Conservation (phyloP, 2,888 invertebrate species). For the Cephus runcator region DNA sequence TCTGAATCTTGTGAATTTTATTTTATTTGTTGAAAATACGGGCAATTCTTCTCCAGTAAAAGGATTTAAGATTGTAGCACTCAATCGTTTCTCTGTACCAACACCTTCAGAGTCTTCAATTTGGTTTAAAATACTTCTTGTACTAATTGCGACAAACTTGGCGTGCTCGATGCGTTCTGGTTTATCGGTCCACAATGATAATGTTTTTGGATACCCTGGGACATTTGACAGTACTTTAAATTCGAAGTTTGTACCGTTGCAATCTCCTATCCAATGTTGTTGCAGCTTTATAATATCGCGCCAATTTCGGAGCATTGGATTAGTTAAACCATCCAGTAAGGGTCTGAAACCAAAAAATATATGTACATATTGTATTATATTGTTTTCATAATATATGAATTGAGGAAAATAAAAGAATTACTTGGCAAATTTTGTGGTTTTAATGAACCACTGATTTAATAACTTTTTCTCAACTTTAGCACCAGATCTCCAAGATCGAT, state of each 20-base stretch:
- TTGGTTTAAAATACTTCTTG: slow-evolving; percentile 66
- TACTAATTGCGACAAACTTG: slow-evolving; percentile 76
- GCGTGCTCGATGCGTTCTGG: slow-evolving; percentile 80
- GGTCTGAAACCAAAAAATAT: slow-evolving; percentile 46
- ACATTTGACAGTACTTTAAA: slow-evolving; percentile 68
- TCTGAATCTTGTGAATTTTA: slow-evolving; percentile 73
- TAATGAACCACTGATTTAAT: slow-evolving; percentile 95
- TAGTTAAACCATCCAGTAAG: slow-evolving; percentile 75
- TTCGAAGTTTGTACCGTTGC: slow-evolving; percentile 80
- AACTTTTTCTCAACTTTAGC: slow-evolving; percentile 90
- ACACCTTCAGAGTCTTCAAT: slow-evolving; percentile 43
- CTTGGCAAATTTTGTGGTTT: slow-evolving; percentile 86
- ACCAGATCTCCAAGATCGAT: slow-evolving; percentile 96
- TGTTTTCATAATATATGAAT: not conserved
- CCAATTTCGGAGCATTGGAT: slow-evolving; percentile 81
- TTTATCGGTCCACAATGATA: slow-evolving; percentile 79
- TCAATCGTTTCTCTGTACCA: slow-evolving; percentile 52
- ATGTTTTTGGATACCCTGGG: slow-evolving; percentile 48
- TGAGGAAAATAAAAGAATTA: slow-evolving; percentile 60
- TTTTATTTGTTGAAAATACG: slow-evolving; percentile 73
- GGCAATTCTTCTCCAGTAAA: slow-evolving; percentile 74
- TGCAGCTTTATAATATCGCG: slow-evolving; percentile 86
- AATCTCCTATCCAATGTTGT: slow-evolving; percentile 90
- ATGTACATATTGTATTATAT: not conserved
- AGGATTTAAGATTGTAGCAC: slow-evolving; percentile 75